Conservation (phyloP, 1,140 invertebrate species). For the Drosophila grimshawi region DNA sequence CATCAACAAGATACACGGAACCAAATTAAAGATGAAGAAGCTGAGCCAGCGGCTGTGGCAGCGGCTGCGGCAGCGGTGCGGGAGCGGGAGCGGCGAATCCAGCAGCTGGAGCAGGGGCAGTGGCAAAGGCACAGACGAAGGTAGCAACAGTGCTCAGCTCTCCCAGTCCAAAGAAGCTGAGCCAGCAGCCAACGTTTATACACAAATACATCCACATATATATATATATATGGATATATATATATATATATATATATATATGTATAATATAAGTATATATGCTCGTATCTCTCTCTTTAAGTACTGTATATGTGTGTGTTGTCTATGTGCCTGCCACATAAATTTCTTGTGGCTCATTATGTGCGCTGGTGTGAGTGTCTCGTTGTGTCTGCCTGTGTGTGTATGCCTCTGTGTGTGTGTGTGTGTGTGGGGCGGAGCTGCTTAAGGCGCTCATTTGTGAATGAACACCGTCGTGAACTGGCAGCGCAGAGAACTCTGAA, state of each 20-base stretch:
- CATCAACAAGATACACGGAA: conserved; percentile 81
- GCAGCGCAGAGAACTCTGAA: conserved; percentile 35
- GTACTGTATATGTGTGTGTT: conserved; percentile 30
- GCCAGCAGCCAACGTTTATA: conserved; percentile 40
- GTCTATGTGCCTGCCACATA: conserved; percentile 79
- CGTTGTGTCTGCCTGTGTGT: conserved; percentile 10
- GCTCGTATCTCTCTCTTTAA: conserved; percentile 7
- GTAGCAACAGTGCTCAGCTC: conserved; percentile 17
- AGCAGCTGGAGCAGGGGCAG: conserved; percentile 7
- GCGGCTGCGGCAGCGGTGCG: background rate
- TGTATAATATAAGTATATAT: background rate
- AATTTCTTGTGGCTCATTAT: conserved; percentile 69
- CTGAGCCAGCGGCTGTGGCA: conserved; percentile 43
- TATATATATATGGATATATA: background rate
- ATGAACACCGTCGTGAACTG: conserved; percentile 78
- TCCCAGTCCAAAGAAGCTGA: conserved; percentile 23
- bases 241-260: background rate
- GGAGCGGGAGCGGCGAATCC: conserved; percentile 6
- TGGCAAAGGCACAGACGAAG: conserved; percentile 11
- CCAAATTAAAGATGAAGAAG: conserved; percentile 82
- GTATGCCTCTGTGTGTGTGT: conserved; percentile 33
- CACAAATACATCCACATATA: background rate
- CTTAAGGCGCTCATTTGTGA: conserved; percentile 83
- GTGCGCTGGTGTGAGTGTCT: conserved; percentile 25
- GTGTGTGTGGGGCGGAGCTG: conserved; percentile 77